phyloP scores from a whole-genome alignment of 2,888 invertebrate species.

The Lottia scabra region DNA sequence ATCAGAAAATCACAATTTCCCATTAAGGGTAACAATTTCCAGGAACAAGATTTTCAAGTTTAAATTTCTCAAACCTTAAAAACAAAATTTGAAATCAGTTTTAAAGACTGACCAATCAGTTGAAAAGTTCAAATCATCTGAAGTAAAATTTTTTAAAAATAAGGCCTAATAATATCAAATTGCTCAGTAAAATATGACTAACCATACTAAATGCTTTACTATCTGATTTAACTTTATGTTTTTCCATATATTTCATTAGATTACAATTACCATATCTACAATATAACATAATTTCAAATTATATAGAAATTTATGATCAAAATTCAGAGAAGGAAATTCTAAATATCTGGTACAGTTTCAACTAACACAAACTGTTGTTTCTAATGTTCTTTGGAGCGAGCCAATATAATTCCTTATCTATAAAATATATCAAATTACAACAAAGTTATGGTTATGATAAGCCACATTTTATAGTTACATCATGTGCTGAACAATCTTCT shows the following conservation, averaged over 20 bases:
- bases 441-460: background rate
- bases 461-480: background rate
- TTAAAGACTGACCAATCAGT: too few species aligned
- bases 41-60: too few species aligned
- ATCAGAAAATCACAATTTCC: too few species aligned
- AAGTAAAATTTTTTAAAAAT: too few species aligned
- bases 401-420: background rate
- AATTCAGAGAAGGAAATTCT: too few species aligned
- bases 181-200: slow-evolving; percentile 30
- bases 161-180: background rate
- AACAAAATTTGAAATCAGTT: too few species aligned
- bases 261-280: slow-evolving; percentile 67
- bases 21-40: too few species aligned
- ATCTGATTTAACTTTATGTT: slow-evolving; percentile 70
- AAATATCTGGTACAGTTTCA: too few species aligned
- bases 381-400: background rate
- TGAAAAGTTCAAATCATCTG: too few species aligned
- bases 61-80: too few species aligned
- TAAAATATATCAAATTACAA: background rate
- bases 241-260: slow-evolving; percentile 70
- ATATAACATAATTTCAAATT: background rate
- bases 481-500: background rate
- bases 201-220: slow-evolving; percentile 69
- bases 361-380: too few species aligned
- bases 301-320: too few species aligned